Percentiles rank a stretch among this genome's conserved stretches.
Conservation (phyloP, 2,797 vertebrate species). For the Babyrousa celebensis region DNA sequence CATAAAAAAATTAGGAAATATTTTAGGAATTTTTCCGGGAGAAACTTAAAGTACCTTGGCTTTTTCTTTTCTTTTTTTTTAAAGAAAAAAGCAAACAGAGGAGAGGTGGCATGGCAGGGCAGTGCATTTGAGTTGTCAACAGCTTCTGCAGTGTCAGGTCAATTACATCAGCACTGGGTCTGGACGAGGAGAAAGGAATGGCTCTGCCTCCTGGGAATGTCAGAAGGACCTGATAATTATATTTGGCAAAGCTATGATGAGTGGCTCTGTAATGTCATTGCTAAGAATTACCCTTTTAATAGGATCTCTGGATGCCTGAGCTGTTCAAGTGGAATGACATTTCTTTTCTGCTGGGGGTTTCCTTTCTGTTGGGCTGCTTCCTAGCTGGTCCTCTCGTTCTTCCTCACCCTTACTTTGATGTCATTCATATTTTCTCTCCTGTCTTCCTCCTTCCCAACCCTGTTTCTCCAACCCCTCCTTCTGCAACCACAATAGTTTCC, state of each 20-base stretch:
- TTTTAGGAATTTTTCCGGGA: neutral
- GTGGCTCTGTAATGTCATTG: conserved; percentile 77
- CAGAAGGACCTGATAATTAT: conserved; percentile 80
- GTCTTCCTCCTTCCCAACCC: neutral
- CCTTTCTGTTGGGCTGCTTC: conserved; percentile 21
- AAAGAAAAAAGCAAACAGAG: neutral
- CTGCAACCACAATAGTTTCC: neutral
- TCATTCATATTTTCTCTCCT: conserved; percentile 13
- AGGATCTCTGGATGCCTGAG: conserved; percentile 75
- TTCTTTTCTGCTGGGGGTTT: neutral
- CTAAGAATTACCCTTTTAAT: conserved; percentile 77
- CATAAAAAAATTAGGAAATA: neutral
- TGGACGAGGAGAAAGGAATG: conserved; percentile 58
- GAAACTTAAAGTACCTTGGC: conserved; percentile 50
- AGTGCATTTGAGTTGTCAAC: conserved; percentile 69
- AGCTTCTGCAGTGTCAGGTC: conserved; percentile 78
- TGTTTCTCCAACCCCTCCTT: neutral
- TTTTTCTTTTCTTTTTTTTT: neutral
- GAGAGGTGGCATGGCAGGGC: neutral
- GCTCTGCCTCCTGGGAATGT: conserved; percentile 79
- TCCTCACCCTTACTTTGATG: neutral
- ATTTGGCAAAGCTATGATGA: conserved; percentile 78
- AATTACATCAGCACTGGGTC: conserved; percentile 81
- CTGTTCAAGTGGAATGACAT: conserved; percentile 58
- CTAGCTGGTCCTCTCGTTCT: neutral